Conservation (phyloP, 2,113 vertebrate genomes). For the Myocastor coypus region DNA sequence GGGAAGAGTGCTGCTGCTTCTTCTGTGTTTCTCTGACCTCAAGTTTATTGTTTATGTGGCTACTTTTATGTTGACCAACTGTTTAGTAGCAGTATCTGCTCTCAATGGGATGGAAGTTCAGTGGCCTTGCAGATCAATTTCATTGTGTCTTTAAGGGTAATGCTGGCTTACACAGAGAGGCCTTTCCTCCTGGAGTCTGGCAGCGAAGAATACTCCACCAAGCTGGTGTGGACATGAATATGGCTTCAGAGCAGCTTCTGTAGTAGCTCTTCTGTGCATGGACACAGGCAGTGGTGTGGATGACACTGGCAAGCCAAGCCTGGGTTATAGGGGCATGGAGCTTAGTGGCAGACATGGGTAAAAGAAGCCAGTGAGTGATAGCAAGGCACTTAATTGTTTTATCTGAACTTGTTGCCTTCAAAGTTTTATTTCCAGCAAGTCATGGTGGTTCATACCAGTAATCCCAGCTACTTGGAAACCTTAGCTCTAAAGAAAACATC, state of each 20-base stretch:
- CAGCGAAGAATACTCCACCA: rapidly evolving
- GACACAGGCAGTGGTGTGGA: no score
- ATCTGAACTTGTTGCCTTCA: not conserved
- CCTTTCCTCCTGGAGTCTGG: rapidly evolving
- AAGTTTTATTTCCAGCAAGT: not conserved
- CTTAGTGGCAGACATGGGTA: rapidly evolving
- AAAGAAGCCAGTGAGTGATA: not conserved
- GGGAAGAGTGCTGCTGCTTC: not conserved
- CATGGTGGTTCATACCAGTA: not conserved
- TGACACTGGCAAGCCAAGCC: not conserved
- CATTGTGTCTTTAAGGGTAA: not conserved
- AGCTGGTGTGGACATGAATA: rapidly evolving
- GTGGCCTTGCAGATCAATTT: not conserved
- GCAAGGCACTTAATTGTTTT: not conserved
- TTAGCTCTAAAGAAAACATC: not conserved
- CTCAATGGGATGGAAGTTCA: not conserved
- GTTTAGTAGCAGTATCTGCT: not conserved
- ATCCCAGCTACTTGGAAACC: not conserved
- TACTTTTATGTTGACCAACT: no score
- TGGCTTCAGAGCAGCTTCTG: not conserved
- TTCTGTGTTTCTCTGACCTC: not conserved
- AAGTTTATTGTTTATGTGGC: not conserved
- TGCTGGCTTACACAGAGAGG: not conserved
- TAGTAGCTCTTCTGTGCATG: no score
- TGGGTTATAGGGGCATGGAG: rapidly evolving